These are phyloP conservation scores for Syngnathus scovelli DNA, from an alignment of 2,113 vertebrate species.

Conservation along the genomic window DNA sequence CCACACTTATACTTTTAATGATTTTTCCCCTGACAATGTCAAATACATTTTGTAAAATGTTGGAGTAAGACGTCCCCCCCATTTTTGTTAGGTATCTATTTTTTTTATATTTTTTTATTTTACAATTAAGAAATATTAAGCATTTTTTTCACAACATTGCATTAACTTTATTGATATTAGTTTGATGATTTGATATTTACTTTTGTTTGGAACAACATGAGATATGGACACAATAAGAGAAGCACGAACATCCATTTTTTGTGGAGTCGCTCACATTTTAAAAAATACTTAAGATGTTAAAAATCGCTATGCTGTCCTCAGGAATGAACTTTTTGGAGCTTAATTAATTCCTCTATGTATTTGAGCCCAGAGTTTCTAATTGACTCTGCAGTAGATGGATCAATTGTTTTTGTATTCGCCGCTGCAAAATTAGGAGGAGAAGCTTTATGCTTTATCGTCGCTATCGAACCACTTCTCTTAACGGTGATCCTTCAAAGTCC, in stretches of 20 bases:
- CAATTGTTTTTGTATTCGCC: neutral
- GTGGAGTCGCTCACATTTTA: neutral
- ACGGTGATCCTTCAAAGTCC: slow-evolving; percentile 2
- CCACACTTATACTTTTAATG: too few species aligned
- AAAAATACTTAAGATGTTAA: neutral
- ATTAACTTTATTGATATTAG: too few species aligned
- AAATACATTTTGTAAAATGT: too few species aligned
- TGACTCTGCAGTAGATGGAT: slow-evolving; percentile 4
- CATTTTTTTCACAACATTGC: too few species aligned
- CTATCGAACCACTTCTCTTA: slow-evolving; percentile 3
- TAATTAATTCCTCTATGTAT: neutral
- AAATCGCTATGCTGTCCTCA: neutral
- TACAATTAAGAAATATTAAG: too few species aligned
- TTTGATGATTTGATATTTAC: neutral
- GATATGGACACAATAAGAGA: neutral
- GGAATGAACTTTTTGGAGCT: neutral
- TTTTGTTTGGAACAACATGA: too few species aligned
- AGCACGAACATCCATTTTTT: neutral
- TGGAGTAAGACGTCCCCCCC: too few species aligned
- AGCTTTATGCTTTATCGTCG: neutral
- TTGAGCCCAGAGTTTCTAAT: neutral
- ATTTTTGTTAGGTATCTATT: too few species aligned
- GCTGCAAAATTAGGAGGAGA: neutral
- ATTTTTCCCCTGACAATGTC: too few species aligned
- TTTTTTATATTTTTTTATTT: too few species aligned